Evolutionary conservation across 2,113 vertebrate genomes (phyloP).

Genomic region (Hippocampus mohnikei): DNA sequence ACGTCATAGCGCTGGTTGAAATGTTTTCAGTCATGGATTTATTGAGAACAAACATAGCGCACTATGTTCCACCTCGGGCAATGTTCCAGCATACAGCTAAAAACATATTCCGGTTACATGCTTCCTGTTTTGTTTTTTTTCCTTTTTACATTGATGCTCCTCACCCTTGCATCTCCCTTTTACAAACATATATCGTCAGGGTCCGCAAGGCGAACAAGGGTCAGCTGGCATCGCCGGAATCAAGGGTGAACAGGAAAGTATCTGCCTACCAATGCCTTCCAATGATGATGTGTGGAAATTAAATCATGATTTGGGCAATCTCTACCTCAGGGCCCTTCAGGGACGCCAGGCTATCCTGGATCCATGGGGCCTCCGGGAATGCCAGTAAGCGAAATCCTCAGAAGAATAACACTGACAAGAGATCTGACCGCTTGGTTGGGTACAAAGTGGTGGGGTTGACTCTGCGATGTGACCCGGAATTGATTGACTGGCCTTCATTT

Average conservation of each 20-base stretch:
- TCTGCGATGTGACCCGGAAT: slow-evolving; percentile 15
- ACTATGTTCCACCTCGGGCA: not conserved
- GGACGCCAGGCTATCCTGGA: slow-evolving; percentile 86
- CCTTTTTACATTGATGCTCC: not conserved
- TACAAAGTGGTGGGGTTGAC: not conserved
- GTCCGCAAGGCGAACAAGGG: slow-evolving; percentile 88
- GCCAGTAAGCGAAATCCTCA: slow-evolving; percentile 72
- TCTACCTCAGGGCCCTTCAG: slow-evolving; percentile 79
- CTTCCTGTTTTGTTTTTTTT: slow-evolving; percentile 6
- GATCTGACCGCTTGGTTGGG: slow-evolving; percentile 20
- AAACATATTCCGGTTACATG: slow-evolving; percentile 18
- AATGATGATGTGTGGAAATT: slow-evolving; percentile 7
- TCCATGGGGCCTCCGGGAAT: slow-evolving; percentile 84
- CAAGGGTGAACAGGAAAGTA: slow-evolving; percentile 87
- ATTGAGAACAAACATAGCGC: not conserved
- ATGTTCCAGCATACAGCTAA: not conserved
- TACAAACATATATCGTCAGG: slow-evolving; percentile 69
- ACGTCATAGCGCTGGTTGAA: too few relatives aligned
- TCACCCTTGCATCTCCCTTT: slow-evolving; percentile 10
- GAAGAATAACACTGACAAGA: slow-evolving; percentile 9
- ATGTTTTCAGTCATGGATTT: not conserved
- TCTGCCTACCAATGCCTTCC: slow-evolving; percentile 23
- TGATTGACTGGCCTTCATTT: slow-evolving; percentile 21
- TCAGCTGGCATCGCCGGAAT: slow-evolving; percentile 72
- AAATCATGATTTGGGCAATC: slow-evolving; percentile 37